Percentiles rank a stretch among this genome's conserved stretches.
Conservation (phyloP, 2,797 vertebrate genomes). For the Gastrophryne carolinensis region DNA sequence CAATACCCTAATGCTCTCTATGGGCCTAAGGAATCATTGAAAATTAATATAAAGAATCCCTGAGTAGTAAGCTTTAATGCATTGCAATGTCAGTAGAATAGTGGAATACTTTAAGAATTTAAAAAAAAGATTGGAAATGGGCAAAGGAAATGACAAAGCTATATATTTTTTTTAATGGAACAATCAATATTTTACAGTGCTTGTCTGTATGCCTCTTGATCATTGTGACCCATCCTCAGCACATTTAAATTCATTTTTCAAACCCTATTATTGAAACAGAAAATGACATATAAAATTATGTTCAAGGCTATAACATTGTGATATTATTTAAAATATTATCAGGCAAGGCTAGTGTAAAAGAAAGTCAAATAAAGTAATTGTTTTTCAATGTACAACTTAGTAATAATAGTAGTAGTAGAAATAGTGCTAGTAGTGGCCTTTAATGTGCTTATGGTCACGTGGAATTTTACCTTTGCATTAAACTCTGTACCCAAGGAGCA, state of each 20-base stretch:
- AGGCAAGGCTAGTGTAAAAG: no score
- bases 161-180: background rate
- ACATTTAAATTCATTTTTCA: background rate
- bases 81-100: background rate
- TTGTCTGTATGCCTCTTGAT: background rate
- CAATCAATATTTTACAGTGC: background rate
- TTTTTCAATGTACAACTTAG: no score
- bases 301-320: background rate
- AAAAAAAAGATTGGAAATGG: background rate
- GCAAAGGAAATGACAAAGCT: background rate
- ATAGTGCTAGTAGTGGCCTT: no score
- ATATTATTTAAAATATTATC: background rate
- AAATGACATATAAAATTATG: background rate
- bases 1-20: constrained; percentile 8
- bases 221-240: background rate
- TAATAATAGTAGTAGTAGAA: no score
- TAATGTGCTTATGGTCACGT: no score
- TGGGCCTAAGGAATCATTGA: constrained; percentile 28
- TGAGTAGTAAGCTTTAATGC: background rate
- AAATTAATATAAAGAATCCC: constrained; percentile 16
- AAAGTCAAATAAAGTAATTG: no score
- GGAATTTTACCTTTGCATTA: no score
- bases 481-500: no score
- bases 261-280: background rate
- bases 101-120: background rate